Conservation (phyloP, 2,113 vertebrate genomes). For the Bothrops jararaca region DNA sequence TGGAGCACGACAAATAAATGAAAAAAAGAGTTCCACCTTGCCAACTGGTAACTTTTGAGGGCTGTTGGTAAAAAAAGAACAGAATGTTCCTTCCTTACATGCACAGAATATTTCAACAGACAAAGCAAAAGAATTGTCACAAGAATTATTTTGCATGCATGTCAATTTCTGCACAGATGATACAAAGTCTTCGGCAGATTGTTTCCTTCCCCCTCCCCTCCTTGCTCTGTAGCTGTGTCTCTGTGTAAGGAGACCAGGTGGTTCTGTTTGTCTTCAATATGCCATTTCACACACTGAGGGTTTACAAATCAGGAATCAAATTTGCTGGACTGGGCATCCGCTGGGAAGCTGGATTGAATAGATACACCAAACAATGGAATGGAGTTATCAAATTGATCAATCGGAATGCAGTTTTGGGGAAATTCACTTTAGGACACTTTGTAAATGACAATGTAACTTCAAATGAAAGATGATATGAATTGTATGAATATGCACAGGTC, state of each 20-base stretch:
- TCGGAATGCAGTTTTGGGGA: conserved; percentile 15
- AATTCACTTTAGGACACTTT: background rate
- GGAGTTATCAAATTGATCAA: background rate
- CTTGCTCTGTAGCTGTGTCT: background rate
- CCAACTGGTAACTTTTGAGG: background rate
- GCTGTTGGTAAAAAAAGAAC: conserved; percentile 10
- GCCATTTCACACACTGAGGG: background rate
- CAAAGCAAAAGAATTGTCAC: background rate
- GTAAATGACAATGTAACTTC: background rate
- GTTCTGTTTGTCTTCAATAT: background rate
- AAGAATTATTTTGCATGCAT: background rate
- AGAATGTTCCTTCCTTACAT: background rate
- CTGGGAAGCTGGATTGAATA: background rate
- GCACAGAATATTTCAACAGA: background rate
- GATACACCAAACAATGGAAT: background rate
- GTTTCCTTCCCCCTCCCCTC: fast-evolving
- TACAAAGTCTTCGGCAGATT: background rate
- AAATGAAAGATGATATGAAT: background rate
- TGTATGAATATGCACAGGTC: too few species aligned
- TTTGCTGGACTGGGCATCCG: background rate
- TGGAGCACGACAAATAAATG: background rate
- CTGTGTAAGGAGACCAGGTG: background rate
- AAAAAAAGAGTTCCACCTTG: background rate
- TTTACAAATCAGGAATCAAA: background rate
- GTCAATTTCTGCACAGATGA: background rate